These are phyloP conservation scores for Pseudococcus viburni DNA, from an alignment of 2,888 invertebrate genomes.

Conservation along the genomic window DNA sequence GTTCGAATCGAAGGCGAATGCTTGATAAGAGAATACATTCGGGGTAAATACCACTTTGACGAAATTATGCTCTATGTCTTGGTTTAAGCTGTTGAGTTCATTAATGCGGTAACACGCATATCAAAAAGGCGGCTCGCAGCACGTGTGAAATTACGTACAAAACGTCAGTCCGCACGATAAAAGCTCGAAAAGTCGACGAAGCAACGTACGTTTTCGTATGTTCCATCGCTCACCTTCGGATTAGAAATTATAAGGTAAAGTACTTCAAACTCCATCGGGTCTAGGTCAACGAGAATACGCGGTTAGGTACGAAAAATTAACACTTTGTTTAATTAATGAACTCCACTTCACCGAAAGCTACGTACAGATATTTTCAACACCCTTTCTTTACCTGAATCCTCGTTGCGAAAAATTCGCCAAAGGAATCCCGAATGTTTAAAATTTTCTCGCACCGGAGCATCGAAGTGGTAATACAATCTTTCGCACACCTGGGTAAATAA, in stretches of 20 bases:
- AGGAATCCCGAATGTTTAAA: background rate
- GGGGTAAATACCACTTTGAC: background rate
- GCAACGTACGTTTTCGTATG: background rate
- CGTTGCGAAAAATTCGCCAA: background rate
- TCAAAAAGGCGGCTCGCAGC: background rate
- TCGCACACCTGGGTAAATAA: slow-evolving; percentile 12
- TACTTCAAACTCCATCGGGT: background rate
- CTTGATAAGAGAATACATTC: slow-evolving; percentile 3
- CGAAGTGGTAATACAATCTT: background rate
- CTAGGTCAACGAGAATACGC: background rate
- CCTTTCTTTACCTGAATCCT: background rate
- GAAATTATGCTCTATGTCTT: slow-evolving; percentile 13
- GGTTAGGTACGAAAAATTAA: background rate
- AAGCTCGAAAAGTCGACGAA: background rate
- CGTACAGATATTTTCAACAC: background rate
- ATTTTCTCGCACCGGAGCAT: background rate
- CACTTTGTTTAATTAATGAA: background rate
- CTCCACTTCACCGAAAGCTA: background rate
- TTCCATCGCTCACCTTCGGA: background rate
- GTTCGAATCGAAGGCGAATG: background rate
- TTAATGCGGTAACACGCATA: slow-evolving; percentile 44
- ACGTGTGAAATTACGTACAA: slow-evolving; percentile 36
- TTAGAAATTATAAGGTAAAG: slow-evolving; percentile 11
- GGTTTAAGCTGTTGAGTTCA: slow-evolving; percentile 8
- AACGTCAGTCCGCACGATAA: background rate